Evolutionary conservation across 2,797 vertebrate genomes (phyloP), one percentile per base, ranked within the genome.

Genomic region (Sebastes itinus): DNA sequence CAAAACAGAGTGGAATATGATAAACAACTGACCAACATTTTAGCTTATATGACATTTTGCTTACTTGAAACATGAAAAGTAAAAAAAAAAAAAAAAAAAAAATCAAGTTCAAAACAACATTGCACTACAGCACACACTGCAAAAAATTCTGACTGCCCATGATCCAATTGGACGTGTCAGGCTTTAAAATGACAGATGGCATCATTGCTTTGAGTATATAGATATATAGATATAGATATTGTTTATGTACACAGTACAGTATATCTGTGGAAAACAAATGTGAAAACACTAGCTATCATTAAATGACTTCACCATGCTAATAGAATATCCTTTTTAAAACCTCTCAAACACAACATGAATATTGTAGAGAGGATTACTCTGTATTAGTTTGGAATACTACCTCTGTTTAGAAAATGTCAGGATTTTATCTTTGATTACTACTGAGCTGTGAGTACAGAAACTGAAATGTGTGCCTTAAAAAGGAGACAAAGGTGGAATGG

Each of bases 241-340:
- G 90, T 92, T 93, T 95, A 94, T 95, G 92, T 94, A 95, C 94
- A 96, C 87, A 94, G 89, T 93, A 95, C 92, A 93, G 89, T 95
- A 94, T 94, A 94, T 93, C 85, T 83, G 87, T 95, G 93, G 74
- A 88, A 93, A 86, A 83, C 32, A 90, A 87, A 92, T 74, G 87
- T 90, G 89, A 93, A 92, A 94, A 94, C 92, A 94, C 91, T 90
- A 94, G 86, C 90, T 92, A 95, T 92, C 76, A 87, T 89, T 94
- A 94, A 94, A 94, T 92, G 92, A 95, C 88, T 93, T 94, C 89
- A 94, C 90, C 93, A 95, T 95, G 95, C 94, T 93, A 94, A 94
- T 89, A 93, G 86, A 94, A 92, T 92, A 92, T 92, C 86, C 86
- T 94, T 90, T 88, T 83, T 88, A 84, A 91, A 92, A 88, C 82